These are phyloP conservation scores for Dendrocopos noguchii DNA, from an alignment of 2,113 vertebrate species.

Conservation along the genomic window DNA sequence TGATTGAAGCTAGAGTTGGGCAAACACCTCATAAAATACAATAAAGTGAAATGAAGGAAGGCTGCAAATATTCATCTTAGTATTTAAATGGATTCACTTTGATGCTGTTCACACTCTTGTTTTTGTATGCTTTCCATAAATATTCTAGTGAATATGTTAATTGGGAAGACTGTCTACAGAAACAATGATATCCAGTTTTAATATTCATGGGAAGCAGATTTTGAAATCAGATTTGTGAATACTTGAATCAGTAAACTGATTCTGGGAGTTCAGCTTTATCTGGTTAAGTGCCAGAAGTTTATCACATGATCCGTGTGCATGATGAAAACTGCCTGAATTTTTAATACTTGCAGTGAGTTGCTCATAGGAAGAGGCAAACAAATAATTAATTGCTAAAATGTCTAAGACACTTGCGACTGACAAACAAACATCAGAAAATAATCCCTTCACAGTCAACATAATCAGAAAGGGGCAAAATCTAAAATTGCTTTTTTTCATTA, in stretches of 20 bases:
- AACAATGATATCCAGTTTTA: conserved; percentile 60
- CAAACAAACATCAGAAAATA: conserved; percentile 27
- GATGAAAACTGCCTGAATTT: conserved; percentile 10
- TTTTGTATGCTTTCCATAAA: conserved; percentile 56
- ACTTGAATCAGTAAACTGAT: conserved; percentile 50
- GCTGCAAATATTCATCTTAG: conserved; percentile 46
- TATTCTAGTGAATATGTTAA: conserved; percentile 65
- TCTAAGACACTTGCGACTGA: conserved; percentile 18
- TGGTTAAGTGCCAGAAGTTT: conserved; percentile 23
- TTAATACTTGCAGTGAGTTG: conserved; percentile 5
- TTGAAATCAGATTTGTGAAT: conserved; percentile 50
- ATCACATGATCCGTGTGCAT: not conserved
- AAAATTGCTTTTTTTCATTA: not conserved
- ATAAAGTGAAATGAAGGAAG: conserved; percentile 41
- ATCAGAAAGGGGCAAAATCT: not conserved
- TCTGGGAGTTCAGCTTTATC: conserved; percentile 17
- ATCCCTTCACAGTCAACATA: not conserved
- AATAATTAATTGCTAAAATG: conserved; percentile 43
- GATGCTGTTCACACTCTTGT: conserved; percentile 41
- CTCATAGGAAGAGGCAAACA: not conserved
- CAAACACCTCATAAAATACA: conserved; percentile 58
- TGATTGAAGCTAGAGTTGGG: conserved; percentile 34
- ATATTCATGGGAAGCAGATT: conserved; percentile 59
- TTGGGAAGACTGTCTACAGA: conserved; percentile 45
- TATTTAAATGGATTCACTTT: conserved; percentile 61